phyloP scores from a whole-genome alignment of 2,113 vertebrate genomes.

The Regulus satrapa region DNA sequence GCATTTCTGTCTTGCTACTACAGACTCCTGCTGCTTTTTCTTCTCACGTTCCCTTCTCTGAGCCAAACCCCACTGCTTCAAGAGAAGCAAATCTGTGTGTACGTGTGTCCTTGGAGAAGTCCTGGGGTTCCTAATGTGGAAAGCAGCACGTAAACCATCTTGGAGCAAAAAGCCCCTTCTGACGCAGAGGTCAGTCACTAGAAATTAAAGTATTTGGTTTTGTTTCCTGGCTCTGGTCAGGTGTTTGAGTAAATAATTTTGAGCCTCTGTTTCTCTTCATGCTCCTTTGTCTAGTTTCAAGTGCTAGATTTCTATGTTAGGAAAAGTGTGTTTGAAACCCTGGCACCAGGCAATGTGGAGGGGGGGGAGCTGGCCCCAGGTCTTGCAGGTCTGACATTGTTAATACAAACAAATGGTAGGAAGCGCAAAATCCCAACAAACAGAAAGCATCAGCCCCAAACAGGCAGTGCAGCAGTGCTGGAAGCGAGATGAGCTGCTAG shows the following conservation, averaged over 20 bases:
- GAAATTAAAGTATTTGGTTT: not conserved
- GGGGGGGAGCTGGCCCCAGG: not conserved
- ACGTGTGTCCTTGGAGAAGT: not conserved
- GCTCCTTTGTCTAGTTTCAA: not conserved
- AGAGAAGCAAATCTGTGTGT: not conserved
- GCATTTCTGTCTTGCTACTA: not conserved
- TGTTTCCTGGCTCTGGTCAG: not conserved
- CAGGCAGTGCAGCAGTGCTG: not conserved
- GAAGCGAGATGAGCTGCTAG: not conserved
- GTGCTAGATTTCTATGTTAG: not conserved
- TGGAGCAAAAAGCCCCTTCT: not conserved
- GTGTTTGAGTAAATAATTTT: not conserved
- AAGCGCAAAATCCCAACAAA: not conserved
- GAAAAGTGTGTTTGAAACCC: not conserved
- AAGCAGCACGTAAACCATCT: not conserved
- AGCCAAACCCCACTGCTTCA: not conserved
- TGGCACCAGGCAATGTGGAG: not conserved
- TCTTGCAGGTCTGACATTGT: not conserved
- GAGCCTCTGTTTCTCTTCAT: rapidly evolving
- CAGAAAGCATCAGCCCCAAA: not conserved
- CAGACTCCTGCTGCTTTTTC: not conserved
- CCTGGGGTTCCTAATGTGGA: not conserved
- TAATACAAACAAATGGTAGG: not conserved
- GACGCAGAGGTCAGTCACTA: not conserved
- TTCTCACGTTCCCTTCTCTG: not conserved